These are phyloP conservation scores for Pogonocherus hispidulus DNA, from an alignment of 2,888 invertebrate species.

Conservation along the genomic window DNA sequence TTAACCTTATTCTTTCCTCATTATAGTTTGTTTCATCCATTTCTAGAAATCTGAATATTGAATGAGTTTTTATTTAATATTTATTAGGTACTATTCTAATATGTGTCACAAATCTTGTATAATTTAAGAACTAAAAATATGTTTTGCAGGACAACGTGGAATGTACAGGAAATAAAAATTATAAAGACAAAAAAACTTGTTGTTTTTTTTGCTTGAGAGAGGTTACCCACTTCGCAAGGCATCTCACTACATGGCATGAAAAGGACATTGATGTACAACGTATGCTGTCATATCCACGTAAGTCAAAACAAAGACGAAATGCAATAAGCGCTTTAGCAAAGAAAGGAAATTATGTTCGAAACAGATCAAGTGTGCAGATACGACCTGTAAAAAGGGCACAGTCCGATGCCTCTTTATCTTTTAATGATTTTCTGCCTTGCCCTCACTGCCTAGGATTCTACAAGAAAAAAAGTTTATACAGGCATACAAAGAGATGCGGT, in stretches of 20 bases:
- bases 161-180: no score
- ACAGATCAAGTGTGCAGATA: not conserved
- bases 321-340: not conserved
- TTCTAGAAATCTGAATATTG: no score
- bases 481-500: conserved; percentile 7
- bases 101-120: no score
- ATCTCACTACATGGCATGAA: not conserved
- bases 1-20: no score
- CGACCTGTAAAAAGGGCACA: conserved; percentile 4
- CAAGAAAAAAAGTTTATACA: conserved; percentile 7
- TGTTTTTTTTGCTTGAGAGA: not conserved
- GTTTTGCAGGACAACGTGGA: not conserved
- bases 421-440: conserved; percentile 11
- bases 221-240: not conserved
- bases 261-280: not conserved
- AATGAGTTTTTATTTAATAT: no score
- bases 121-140: no score
- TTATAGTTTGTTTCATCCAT: no score
- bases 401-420: not conserved
- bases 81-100: no score
- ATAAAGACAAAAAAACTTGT: not conserved
- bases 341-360: conserved; percentile 9
- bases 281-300: not conserved
- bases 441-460: conserved; percentile 4
- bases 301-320: not conserved